These are phyloP conservation scores for Progne subis DNA, from an alignment of 2,113 vertebrate species.

Conservation along the genomic window DNA sequence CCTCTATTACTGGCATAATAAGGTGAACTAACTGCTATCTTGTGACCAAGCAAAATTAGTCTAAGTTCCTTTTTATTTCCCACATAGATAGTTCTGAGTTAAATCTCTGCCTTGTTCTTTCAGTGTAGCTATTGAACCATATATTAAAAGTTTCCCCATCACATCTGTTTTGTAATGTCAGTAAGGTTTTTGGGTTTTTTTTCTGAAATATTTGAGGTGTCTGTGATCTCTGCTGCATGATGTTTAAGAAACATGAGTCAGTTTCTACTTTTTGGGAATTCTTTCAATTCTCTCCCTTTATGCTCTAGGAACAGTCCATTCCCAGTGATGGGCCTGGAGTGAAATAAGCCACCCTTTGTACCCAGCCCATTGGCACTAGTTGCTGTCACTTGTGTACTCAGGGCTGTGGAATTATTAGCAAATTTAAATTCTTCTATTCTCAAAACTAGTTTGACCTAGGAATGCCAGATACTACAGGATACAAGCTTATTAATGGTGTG, in stretches of 20 bases:
- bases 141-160: neutral
- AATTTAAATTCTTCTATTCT: neutral
- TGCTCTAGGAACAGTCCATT: neutral
- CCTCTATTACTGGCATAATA: neutral
- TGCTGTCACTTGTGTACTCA: neutral
- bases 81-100: accelerated
- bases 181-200: neutral
- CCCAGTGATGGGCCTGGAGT: neutral
- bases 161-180: neutral
- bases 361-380: neutral
- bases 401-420: neutral
- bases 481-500: neutral
- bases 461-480: neutral
- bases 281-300: neutral
- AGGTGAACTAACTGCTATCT: neutral
- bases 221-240: neutral
- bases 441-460: neutral
- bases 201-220: neutral
- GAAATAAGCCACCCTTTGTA: neutral
- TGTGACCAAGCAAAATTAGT: neutral
- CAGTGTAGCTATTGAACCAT: neutral
- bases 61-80: neutral
- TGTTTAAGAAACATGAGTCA: neutral
- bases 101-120: neutral
- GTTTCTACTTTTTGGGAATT: neutral